phyloP scores from a whole-genome alignment of 1,140 invertebrate genomes.

The Epicauta chinensis region DNA sequence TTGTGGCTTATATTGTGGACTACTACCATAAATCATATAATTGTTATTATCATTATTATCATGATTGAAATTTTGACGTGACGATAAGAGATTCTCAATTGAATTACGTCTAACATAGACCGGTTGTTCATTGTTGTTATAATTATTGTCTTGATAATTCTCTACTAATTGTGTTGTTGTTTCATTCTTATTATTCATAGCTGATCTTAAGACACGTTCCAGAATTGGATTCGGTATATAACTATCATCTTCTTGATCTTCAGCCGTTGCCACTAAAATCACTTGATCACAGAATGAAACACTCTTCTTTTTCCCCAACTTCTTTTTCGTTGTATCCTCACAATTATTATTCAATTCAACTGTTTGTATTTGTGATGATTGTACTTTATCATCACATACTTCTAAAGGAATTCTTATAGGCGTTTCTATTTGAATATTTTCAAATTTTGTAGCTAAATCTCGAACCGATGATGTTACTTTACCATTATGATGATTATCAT shows the following conservation, averaged over 20 bases:
- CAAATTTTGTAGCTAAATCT: constrained; percentile 78
- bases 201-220: constrained; percentile 75
- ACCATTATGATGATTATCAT: constrained; percentile 33
- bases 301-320: constrained; percentile 78
- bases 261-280: constrained; percentile 82
- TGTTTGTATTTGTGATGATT: too few relatives aligned
- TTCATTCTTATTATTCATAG: constrained; percentile 69
- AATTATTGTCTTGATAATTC: too few relatives aligned
- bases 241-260: constrained; percentile 83
- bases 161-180: too few relatives aligned
- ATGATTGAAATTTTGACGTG: constrained; percentile 1
- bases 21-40: constrained; percentile 1
- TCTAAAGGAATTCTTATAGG: constrained; percentile 49
- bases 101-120: constrained; percentile 27
- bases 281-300: constrained; percentile 93
- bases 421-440: constrained; percentile 55
- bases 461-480: constrained; percentile 55
- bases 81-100: constrained; percentile 26
- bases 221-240: constrained; percentile 88
- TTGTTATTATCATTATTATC: neutral
- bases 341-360: too few relatives aligned
- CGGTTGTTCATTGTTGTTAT: constrained; percentile 5
- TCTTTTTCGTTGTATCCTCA: constrained; percentile 23
- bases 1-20: neutral
- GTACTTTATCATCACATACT: constrained; percentile 38